Base-by-base conservation (phyloP, 2,113 vertebrate genomes). In the Eublepharis macularius region DNA sequence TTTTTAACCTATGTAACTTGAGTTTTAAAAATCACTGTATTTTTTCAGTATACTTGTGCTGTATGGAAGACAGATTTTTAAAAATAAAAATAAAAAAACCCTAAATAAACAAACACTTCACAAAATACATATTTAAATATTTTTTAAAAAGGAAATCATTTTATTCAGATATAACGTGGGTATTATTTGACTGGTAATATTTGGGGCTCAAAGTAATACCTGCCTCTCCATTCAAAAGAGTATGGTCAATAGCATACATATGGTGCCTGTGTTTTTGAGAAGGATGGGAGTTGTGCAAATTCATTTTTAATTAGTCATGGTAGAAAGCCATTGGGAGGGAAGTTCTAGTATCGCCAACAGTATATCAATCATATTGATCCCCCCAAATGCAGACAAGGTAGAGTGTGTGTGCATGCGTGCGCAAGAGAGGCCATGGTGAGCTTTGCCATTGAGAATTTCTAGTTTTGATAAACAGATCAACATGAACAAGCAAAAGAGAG, bases 1-100 rank as follows among this genome's bases (percentile, higher is more conserved):
- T 69, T 63, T 63, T 63, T 9, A 63, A 93, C 87, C 76, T 84
- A 91, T 84, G 92, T 95, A 90, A 92, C 84, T 91, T 91, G 87
- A 96, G 92, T 94, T 95, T 96, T 95, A 94, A 95, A 94, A 91
- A 80, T 89, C 2, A 91, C 86, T 88, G 82, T 77, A 29, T 87
- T 84, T 80, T n/a, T 82, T 93, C n/a, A 91, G 86, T 90, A 89
- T 93, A 88, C 90, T 87, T 90, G 74, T 92, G 86, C 90, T 92
- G 43, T 91, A 81, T 89, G 92, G 93, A 91, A 86, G 85, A 83
- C 80, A 88, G 78, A 86, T 86, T 76, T 76, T 68, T 7, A 10
- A 45, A 39, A 78, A 85, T n/a, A n/a, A n/a, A n/a, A n/a, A n/a
- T n/a, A n/a, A n/a, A n/a, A n/a, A n/a, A n/a, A n/a, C n/a, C n/a